Conservation (phyloP, 2,113 vertebrate genomes). For the Sitta europaea region DNA sequence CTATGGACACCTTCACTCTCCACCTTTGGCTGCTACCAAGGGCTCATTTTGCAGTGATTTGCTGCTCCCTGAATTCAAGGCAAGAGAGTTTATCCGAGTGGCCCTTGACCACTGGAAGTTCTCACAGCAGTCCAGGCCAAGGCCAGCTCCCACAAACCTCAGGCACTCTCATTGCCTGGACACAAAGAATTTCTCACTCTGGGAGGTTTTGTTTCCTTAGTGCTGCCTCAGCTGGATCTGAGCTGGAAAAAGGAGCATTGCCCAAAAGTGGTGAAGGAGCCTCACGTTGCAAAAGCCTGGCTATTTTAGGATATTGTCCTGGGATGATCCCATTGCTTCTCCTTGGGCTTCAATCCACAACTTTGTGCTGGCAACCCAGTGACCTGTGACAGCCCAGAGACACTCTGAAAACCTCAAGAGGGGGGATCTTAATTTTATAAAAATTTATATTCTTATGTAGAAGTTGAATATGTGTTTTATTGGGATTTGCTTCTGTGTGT, state of each 20-base stretch:
- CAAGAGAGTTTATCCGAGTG: neutral
- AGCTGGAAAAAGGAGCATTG: neutral
- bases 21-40: neutral
- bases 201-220: neutral
- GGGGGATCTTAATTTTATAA: neutral
- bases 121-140: neutral
- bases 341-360: neutral
- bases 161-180: neutral
- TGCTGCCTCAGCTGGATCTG: neutral
- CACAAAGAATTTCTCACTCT: rapidly evolving
- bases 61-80: neutral
- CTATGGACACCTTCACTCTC: neutral
- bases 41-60: neutral
- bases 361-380: neutral
- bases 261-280: neutral
- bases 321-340: neutral
- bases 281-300: rapidly evolving
- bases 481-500: neutral
- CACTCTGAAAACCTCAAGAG: neutral
- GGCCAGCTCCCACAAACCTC: neutral
- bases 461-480: neutral
- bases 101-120: neutral
- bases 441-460: neutral
- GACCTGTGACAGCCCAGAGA: neutral
- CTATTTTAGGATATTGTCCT: neutral